A percentile compares a stretch with the other conserved stretches of the same genome.
Conservation (phyloP, 2,888 invertebrate species). For the Achlya flavicornis region DNA sequence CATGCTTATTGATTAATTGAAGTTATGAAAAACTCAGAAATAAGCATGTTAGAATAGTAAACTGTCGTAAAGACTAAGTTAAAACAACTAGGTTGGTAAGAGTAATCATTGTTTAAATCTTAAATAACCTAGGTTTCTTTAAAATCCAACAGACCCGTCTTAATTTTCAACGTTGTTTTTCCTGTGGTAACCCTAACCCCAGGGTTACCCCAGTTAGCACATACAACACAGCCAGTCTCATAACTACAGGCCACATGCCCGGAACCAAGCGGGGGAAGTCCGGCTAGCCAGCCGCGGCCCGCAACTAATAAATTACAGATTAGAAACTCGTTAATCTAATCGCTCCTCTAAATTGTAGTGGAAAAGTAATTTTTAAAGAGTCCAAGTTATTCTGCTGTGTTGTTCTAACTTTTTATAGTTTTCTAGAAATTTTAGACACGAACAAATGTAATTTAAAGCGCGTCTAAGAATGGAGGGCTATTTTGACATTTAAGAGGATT, state of each 20-base stretch:
- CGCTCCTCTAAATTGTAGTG: constrained; percentile 39
- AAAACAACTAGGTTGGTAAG: too few relatives aligned
- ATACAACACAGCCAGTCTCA: constrained; percentile 28
- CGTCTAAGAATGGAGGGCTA: not conserved
- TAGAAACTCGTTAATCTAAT: constrained; percentile 78
- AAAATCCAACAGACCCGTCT: too few relatives aligned
- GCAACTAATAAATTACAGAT: constrained; percentile 74
- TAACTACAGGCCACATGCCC: constrained; percentile 51
- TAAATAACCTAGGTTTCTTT: too few relatives aligned
- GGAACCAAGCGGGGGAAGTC: constrained; percentile 61
- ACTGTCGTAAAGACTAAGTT: too few relatives aligned
- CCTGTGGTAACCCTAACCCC: not conserved
- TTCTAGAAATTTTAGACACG: not conserved
- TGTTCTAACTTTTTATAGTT: constrained; percentile 3
- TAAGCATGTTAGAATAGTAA: too few relatives aligned
- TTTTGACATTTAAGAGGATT: not conserved
- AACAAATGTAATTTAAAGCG: not conserved
- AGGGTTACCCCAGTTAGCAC: not conserved
- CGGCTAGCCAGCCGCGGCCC: constrained; percentile 40
- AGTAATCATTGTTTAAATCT: too few relatives aligned
- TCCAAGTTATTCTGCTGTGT: constrained; percentile 7
- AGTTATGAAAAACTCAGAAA: too few relatives aligned
- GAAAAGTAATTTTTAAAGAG: constrained; percentile 44
- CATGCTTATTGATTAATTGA: too few relatives aligned
- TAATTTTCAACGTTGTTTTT: not conserved